phyloP scores from a whole-genome alignment of 2,797 vertebrate species.

The Carcharodon carcharias region DNA sequence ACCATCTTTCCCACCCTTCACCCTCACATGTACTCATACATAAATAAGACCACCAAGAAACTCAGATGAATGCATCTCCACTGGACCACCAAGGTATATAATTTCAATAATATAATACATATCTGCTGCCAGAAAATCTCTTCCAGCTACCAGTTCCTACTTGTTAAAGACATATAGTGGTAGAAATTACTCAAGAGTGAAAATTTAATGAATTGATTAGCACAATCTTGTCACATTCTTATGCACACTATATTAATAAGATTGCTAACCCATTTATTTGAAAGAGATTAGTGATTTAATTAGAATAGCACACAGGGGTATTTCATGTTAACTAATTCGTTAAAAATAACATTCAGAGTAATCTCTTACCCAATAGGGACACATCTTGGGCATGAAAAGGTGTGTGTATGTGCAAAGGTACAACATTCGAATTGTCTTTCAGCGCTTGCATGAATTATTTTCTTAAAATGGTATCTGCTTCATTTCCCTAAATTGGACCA shows the following conservation, averaged over 20 bases:
- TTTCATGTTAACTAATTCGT: not conserved
- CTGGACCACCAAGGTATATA: not conserved
- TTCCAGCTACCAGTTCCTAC: not conserved
- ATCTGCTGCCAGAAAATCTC: not conserved
- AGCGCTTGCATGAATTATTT: not conserved
- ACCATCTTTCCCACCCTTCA: not conserved
- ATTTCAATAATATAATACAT: not conserved
- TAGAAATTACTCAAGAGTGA: not conserved
- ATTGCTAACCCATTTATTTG: not conserved
- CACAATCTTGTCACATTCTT: not conserved
- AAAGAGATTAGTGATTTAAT: not conserved
- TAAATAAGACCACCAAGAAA: slow-evolving; percentile 9
- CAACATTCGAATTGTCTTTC: not conserved
- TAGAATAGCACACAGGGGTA: not conserved
- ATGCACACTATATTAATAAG: not conserved
- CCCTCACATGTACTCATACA: not conserved
- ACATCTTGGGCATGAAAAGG: not conserved
- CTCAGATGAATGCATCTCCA: not conserved
- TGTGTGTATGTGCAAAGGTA: not conserved
- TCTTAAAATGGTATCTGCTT: not conserved
- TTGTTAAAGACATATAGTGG: not conserved
- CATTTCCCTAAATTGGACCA: not conserved
- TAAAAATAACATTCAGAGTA: not conserved
- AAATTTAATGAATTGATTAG: not conserved
- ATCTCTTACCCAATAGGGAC: not conserved